Evolutionary conservation across 2,888 invertebrate genomes (phyloP).

Genomic region (Phyllotreta cruciferae): DNA sequence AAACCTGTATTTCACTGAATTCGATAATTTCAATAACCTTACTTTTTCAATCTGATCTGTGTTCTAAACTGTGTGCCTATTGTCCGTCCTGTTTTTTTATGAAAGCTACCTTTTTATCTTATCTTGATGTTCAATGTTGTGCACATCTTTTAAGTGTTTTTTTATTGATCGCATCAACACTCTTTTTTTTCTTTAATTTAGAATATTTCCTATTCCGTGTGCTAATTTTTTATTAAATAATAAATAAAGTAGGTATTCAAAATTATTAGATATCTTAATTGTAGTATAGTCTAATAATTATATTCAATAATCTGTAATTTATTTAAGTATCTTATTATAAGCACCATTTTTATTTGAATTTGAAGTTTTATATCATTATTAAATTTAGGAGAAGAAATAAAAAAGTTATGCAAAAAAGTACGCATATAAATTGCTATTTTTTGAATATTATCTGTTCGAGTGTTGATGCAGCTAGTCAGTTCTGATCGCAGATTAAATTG

Average conservation of each 20-base stretch:
- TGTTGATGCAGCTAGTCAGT: conserved; percentile 10
- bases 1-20: conserved; percentile 46
- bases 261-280: no score
- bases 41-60: conserved; percentile 36
- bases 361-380: not conserved
- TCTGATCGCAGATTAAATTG: conserved; percentile 34
- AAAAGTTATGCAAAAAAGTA: not conserved
- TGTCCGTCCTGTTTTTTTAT: conserved; percentile 29
- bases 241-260: no score
- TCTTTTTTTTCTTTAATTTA: not conserved
- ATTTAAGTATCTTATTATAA: not conserved
- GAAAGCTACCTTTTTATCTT: conserved; percentile 15
- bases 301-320: conserved; percentile 7
- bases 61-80: conserved; percentile 36
- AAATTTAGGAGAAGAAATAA: conserved; percentile 5
- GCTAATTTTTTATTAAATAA: not conserved
- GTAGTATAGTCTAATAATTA: no score
- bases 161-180: conserved; percentile 13
- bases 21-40: conserved; percentile 21
- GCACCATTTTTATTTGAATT: no score
- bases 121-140: conserved; percentile 39
- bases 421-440: not conserved
- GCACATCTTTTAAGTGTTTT: conserved; percentile 21
- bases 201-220: no score
- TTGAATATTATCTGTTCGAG: not conserved